phyloP scores from a whole-genome alignment of 2,888 invertebrate species.

The Rhamnusium bicolor region DNA sequence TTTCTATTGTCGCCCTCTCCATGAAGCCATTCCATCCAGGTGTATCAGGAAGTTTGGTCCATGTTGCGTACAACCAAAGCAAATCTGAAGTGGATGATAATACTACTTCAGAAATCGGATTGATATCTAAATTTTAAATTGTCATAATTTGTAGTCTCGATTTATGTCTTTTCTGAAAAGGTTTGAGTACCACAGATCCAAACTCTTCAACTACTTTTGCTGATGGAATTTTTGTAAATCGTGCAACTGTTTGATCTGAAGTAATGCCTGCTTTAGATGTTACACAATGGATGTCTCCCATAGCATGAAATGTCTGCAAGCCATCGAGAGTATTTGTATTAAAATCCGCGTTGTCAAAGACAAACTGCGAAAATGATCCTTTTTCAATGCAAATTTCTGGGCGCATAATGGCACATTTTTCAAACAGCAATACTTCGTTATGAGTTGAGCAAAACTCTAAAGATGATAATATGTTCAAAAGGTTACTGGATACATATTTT shows the following conservation, averaged over 20 bases:
- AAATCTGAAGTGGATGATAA: too few species aligned
- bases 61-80: too few species aligned
- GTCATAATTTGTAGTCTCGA: too few species aligned
- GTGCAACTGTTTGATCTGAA: not conserved
- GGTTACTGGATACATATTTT: too few species aligned
- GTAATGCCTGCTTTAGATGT: not conserved
- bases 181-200: too few species aligned
- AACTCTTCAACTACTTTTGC: not conserved
- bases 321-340: slow-evolving; percentile 1
- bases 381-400: not conserved
- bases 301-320: not conserved
- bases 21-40: too few species aligned
- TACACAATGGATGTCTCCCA: slow-evolving; percentile 10
- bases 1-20: too few species aligned
- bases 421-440: not conserved
- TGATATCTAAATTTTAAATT: too few species aligned
- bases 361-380: not conserved
- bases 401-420: not conserved
- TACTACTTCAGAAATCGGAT: too few species aligned
- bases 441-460: slow-evolving; percentile 8
- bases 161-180: too few species aligned
- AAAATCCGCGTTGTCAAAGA: slow-evolving; percentile 6
- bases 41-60: too few species aligned
- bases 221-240: not conserved
- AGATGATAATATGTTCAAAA: not conserved